phyloP scores from a whole-genome alignment of 2,113 vertebrate species.

The Numenius arquata region DNA sequence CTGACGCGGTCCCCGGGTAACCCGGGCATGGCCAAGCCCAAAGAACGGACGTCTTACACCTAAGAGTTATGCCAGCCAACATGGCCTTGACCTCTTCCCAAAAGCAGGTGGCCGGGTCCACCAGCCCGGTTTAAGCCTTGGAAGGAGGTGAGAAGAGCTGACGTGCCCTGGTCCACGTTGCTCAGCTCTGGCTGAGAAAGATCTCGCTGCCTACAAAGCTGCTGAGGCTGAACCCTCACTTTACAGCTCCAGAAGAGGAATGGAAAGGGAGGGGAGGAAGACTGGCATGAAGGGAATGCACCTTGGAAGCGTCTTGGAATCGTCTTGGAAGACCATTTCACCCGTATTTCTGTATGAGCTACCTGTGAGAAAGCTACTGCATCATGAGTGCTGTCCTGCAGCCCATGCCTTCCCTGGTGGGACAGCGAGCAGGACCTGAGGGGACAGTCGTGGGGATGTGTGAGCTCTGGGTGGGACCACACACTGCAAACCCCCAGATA shows the following conservation, averaged over 20 bases:
- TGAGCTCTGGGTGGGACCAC: not conserved
- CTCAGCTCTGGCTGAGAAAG: not conserved
- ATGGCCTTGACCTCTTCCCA: accelerated
- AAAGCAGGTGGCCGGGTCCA: not conserved
- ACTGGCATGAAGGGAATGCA: not conserved
- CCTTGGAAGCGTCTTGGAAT: not conserved
- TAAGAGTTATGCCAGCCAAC: accelerated
- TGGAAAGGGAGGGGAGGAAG: not conserved
- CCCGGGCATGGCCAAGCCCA: accelerated
- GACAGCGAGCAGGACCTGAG: no score
- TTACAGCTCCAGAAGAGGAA: not conserved
- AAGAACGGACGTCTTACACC: accelerated
- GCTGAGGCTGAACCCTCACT: not conserved
- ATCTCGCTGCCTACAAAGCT: not conserved
- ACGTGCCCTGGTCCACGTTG: not conserved
- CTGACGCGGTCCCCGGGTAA: accelerated
- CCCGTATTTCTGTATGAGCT: not conserved
- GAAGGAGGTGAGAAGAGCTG: not conserved
- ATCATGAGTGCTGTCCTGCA: accelerated
- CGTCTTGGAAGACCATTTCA: not conserved
- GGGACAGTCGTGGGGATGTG: not conserved
- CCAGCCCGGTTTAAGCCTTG: not conserved
- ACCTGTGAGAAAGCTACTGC: not conserved
- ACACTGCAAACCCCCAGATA: not conserved
- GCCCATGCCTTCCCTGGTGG: not conserved